These are phyloP conservation scores for Dusona sp. DNA, from an alignment of 2,888 invertebrate genomes.

Conservation along the genomic window DNA sequence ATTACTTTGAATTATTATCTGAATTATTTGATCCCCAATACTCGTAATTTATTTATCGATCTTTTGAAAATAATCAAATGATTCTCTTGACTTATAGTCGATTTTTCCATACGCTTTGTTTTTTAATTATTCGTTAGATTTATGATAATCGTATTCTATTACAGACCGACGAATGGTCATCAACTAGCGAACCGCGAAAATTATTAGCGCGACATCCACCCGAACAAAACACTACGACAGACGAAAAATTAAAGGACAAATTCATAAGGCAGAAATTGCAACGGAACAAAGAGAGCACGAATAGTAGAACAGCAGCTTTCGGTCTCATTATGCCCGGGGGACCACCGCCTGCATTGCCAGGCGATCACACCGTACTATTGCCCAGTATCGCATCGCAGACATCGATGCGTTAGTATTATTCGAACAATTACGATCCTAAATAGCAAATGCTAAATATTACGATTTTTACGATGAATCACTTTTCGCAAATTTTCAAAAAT, in stretches of 20 bases:
- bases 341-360: slow-evolving; percentile 85
- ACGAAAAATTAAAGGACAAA: slow-evolving; percentile 87
- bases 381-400: slow-evolving; percentile 86
- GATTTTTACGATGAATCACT: background rate
- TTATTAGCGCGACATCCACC: slow-evolving; percentile 68
- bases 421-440: background rate
- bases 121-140: background rate
- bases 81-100: background rate
- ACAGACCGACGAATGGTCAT: slow-evolving; percentile 89
- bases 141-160: slow-evolving; percentile 64
- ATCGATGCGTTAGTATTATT: slow-evolving; percentile 80
- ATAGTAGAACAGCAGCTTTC: slow-evolving; percentile 84
- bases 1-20: background rate
- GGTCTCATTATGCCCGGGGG: slow-evolving; percentile 84
- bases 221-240: slow-evolving; percentile 80
- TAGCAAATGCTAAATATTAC: background rate
- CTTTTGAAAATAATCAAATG: background rate
- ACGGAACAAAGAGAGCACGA: slow-evolving; percentile 86
- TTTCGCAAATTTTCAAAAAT: background rate
- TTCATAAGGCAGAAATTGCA: slow-evolving; percentile 87
- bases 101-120: background rate
- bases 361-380: slow-evolving; percentile 86
- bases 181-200: slow-evolving; percentile 81
- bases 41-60: background rate
- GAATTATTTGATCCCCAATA: too few species aligned